Percentiles rank a stretch among this genome's conserved stretches.
These are phyloP conservation scores for Catostomus latipinnis DNA, from an alignment of 2,797 vertebrate species.

Conservation along the genomic window DNA sequence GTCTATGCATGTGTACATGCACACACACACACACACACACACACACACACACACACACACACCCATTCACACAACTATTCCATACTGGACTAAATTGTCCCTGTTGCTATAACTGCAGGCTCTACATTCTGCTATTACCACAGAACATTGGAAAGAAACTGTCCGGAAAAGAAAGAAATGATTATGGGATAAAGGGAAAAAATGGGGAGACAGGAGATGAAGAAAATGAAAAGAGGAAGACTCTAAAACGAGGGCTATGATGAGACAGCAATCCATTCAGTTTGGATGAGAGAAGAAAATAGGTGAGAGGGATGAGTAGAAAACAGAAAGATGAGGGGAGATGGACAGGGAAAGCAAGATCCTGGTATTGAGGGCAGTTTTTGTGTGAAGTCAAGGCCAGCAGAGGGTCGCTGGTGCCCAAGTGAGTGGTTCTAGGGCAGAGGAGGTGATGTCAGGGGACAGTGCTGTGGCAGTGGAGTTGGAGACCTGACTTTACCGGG, in stretches of 20 bases:
- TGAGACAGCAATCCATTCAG: conserved; percentile 71
- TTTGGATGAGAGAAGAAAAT: conserved; percentile 59
- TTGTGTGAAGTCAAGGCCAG: conserved; percentile 11
- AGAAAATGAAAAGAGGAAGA: conserved; percentile 61
- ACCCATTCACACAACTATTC: conserved; percentile 65
- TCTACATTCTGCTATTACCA: conserved; percentile 76
- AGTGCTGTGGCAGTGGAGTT: not conserved
- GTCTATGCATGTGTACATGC: conserved; percentile 38
- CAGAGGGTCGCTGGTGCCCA: not conserved
- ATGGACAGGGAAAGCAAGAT: conserved; percentile 12
- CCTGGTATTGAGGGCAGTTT: conserved; percentile 14
- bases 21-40: conserved; percentile 60
- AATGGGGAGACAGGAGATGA: conserved; percentile 52
- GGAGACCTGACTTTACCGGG: not conserved
- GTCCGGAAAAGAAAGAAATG: conserved; percentile 70
- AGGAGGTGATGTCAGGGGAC: not conserved
- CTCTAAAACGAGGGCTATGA: conserved; percentile 60
- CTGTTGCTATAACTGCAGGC: conserved; percentile 62
- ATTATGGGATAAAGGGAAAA: conserved; percentile 67
- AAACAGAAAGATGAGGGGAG: conserved; percentile 48
- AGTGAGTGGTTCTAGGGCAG: not conserved
- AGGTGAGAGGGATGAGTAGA: conserved; percentile 48
- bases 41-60: conserved; percentile 40
- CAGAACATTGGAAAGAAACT: conserved; percentile 77
- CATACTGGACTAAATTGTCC: conserved; percentile 80